These are phyloP conservation scores for Epizoanthus illoricatus DNA, from an alignment of 92 coral and sea anemone species.

Conservation along the genomic window DNA sequence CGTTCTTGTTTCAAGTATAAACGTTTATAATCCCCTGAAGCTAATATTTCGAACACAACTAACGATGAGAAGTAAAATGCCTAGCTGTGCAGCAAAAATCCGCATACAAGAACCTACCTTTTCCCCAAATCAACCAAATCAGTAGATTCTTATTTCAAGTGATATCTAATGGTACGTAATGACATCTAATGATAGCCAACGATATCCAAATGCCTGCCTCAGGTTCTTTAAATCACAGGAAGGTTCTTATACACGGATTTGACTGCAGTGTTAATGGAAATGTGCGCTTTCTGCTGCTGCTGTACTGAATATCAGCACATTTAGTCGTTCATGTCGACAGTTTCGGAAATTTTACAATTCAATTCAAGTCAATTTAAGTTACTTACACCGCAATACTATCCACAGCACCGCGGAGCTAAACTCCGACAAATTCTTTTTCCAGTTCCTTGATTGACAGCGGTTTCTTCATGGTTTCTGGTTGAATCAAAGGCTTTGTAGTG, in stretches of 20 bases:
- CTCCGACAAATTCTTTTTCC: conserved; percentile 54
- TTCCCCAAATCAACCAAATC: background rate
- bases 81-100: too few species aligned
- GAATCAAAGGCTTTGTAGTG: conserved; percentile 74
- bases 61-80: background rate
- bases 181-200: background rate
- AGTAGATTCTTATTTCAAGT: background rate
- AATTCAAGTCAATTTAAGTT: background rate
- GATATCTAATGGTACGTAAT: background rate
- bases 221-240: background rate
- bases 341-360: background rate
- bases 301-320: conserved; percentile 11
- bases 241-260: background rate
- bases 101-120: background rate
- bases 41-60: background rate
- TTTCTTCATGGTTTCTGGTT: conserved; percentile 53
- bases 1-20: background rate
- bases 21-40: background rate
- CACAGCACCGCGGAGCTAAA: background rate
- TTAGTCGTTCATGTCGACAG: background rate
- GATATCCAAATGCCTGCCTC: background rate
- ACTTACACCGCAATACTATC: conserved; percentile 17
- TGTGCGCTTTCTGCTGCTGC: conserved; percentile 12
- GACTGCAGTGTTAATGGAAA: background rate
- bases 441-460: conserved; percentile 71